Percentiles rank a stretch among this genome's conserved stretches.
Evolutionary conservation across 2,113 vertebrate genomes (phyloP).

Genomic region (human (Homo sapiens)): DNA sequence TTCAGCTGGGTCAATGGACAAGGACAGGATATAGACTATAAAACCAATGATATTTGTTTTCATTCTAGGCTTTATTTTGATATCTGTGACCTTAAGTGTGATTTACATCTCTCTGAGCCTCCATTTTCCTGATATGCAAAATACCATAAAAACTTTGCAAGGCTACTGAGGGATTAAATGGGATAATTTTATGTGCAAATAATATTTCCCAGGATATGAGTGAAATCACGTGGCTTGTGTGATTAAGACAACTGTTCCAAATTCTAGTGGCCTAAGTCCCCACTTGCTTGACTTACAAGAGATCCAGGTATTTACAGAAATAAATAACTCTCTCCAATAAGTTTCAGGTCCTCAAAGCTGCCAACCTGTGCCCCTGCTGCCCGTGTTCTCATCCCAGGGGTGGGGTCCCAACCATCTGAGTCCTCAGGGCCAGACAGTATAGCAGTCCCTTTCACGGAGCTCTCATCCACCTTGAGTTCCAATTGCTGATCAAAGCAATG

Average conservation of each 20-base stretch:
- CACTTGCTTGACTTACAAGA: not conserved
- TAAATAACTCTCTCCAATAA: not conserved
- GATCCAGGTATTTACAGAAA: not conserved
- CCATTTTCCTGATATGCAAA: slow-evolving; percentile 53
- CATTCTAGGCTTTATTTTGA: not conserved
- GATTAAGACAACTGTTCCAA: not conserved
- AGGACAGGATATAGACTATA: not conserved
- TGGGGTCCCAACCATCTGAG: not conserved
- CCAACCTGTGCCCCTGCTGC: not conserved
- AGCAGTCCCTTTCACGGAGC: not conserved
- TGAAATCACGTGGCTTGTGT: not conserved
- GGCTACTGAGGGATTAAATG: slow-evolving; percentile 33
- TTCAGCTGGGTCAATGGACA: not conserved
- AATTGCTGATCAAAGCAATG: not conserved
- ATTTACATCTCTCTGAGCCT: slow-evolving; percentile 28
- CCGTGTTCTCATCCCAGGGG: not conserved
- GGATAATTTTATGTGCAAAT: slow-evolving; percentile 35
- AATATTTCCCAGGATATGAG: not conserved
- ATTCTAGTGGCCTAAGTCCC: not conserved
- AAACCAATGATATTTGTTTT: not conserved
- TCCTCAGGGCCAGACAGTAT: not conserved
- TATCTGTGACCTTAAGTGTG: not conserved
- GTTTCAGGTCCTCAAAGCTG: not conserved
- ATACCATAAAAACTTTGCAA: slow-evolving; percentile 28
- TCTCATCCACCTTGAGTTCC: not conserved